These are phyloP conservation scores for Tokudaia tokunoshimensis DNA, from an alignment of 2,797 vertebrate species.

Conservation along the genomic window DNA sequence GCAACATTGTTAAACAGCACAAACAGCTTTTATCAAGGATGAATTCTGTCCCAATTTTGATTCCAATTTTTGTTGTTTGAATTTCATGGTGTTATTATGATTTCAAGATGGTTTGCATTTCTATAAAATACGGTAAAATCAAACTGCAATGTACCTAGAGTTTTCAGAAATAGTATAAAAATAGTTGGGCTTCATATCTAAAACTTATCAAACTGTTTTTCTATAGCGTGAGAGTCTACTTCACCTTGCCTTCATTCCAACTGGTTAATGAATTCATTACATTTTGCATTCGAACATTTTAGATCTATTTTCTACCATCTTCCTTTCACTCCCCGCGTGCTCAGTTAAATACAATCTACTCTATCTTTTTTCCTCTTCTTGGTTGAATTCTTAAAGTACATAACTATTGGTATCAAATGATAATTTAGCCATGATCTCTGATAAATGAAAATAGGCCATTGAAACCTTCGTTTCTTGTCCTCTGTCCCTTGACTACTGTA, in stretches of 20 bases:
- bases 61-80: conserved; percentile 25
- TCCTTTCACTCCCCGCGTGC: not conserved
- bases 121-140: not conserved
- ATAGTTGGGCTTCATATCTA: not conserved
- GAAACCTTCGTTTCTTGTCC: not conserved
- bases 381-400: not conserved
- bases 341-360: not conserved
- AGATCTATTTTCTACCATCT: not conserved
- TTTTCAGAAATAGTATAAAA: conserved; percentile 20
- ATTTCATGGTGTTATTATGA: not conserved
- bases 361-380: not conserved
- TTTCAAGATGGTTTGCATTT: conserved; percentile 41
- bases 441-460: not conserved
- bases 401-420: not conserved
- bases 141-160: conserved; percentile 30
- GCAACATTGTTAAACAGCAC: conserved; percentile 1
- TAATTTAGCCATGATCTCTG: not conserved
- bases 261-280: not conserved
- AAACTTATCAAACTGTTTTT: not conserved
- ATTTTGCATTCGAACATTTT: not conserved
- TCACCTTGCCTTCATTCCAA: not conserved
- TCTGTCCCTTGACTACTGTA: not conserved
- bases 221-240: not conserved
- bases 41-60: conserved; percentile 30
- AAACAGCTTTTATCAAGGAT: conserved; percentile 17